Evolutionary conservation across 2,797 vertebrate genomes (phyloP).

Genomic region (Sebastolobus alascanus): DNA sequence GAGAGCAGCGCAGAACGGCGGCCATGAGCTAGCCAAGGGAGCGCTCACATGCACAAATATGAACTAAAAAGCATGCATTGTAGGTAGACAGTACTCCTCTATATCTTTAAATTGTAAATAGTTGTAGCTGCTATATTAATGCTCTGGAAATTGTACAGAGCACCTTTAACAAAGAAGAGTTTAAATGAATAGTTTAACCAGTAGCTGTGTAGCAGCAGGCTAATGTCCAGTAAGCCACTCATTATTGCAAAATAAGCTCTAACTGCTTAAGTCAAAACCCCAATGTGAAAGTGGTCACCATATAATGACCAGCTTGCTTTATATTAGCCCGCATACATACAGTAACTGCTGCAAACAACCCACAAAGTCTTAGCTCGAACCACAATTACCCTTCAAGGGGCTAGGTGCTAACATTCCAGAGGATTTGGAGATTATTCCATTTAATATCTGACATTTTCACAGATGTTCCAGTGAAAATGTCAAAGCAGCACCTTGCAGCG

Average conservation of each 20-base stretch:
- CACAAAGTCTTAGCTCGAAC: slow-evolving; percentile 25
- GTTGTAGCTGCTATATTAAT: no score
- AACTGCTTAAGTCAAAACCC: slow-evolving; percentile 2
- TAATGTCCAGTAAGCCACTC: slow-evolving; percentile 23
- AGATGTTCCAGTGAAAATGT: slow-evolving; percentile 36
- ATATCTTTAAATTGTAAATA: no score
- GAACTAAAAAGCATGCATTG: no score
- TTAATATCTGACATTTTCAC: slow-evolving; percentile 43
- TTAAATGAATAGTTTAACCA: neutral
- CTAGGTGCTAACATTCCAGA: slow-evolving; percentile 28
- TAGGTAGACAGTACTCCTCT: no score
- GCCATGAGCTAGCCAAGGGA: no score
- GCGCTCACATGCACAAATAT: no score
- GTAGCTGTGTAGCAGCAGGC: neutral
- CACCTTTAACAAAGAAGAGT: neutral
- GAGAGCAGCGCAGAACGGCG: no score
- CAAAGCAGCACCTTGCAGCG: slow-evolving; percentile 30
- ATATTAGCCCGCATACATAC: slow-evolving; percentile 17
- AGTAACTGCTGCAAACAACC: slow-evolving; percentile 15
- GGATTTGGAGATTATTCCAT: slow-evolving; percentile 39
- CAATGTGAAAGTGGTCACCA: slow-evolving; percentile 17
- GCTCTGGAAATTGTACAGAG: no score
- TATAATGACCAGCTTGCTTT: slow-evolving; percentile 35
- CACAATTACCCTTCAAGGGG: slow-evolving; percentile 21
- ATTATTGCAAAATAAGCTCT: slow-evolving; percentile 35